These are phyloP conservation scores for Urocolius indicus DNA, from an alignment of 2,113 vertebrate genomes.

Conservation along the genomic window DNA sequence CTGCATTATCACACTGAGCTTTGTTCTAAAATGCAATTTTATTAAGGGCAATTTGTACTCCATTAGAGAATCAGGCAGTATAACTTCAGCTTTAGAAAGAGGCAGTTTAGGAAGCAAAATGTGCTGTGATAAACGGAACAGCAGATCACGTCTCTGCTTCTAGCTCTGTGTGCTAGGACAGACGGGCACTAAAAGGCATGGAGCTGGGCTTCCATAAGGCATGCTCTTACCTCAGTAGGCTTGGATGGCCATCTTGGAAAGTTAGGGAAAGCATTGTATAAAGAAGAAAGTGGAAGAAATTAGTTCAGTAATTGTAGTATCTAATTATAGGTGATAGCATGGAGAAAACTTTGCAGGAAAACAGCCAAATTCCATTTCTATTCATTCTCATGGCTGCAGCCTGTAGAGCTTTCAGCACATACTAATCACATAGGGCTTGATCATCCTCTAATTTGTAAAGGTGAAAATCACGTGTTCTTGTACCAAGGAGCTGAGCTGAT, in stretches of 20 bases:
- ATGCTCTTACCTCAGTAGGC: neutral
- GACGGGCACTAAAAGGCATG: rapidly evolving
- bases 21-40: neutral
- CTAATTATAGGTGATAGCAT: neutral
- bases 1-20: neutral
- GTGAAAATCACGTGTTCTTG: neutral
- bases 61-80: neutral
- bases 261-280: rapidly evolving
- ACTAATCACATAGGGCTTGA: neutral
- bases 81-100: neutral
- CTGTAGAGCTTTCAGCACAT: neutral
- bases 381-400: neutral
- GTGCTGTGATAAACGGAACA: neutral
- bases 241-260: neutral
- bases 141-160: neutral
- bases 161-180: neutral
- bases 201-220: neutral
- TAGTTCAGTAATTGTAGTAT: neutral
- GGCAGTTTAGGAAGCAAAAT: neutral
- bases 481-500: neutral
- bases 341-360: neutral
- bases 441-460: neutral
- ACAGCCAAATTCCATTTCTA: neutral
- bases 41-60: neutral
- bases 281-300: neutral